Base-by-base conservation (phyloP, 2,797 vertebrate species). In the Xenops minutus region DNA sequence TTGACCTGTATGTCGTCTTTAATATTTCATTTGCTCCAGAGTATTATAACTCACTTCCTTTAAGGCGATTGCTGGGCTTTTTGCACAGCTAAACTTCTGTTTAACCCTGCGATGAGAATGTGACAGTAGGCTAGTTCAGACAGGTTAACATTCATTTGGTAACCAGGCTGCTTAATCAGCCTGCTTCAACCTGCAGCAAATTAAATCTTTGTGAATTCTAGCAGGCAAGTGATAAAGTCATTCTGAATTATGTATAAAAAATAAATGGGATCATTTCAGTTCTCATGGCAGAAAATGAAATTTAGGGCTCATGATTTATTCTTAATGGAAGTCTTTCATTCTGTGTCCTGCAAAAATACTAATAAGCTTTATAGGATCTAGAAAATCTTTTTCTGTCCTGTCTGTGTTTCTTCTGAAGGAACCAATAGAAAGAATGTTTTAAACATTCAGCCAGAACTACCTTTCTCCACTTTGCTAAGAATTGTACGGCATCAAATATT, bases 151-250 rank as follows among this genome's bases (percentile, higher is more conserved):
- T 96, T 89, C 88, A 95, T 96, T 98, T 97, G 97, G 96, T 98
- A 97, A 97, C 97, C 97, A 97, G 95, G 94, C 95, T 97, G 94
- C 96, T 97, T 98, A 97, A 97, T 97, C 97, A 97, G 96, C 98
- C 97, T 98, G 97, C 98, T 98, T 97, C 97, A 97, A 95, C 98
- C 97, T 98, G 97, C 97, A 97, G 95, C 95, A 98, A 96, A 98
- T 98, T 97, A 97, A 97, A 96, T 93, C 97, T 96, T 89, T 95
- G 96, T 95, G 97, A 98, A 76, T 97, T 97, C 95, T 97, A 97
- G 81, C 95, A 96, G 93, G 21, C 94, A 97, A 97, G 92, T 97
- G 96, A 96, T 96, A 95, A 63, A 96, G 97, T 96, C 89, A 39
- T 24, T 92, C 95, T 96, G 73, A 85, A 94, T 97, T 96, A 92